Base-by-base conservation (phyloP, 2,113 vertebrate species). In the Sorex fumeus region DNA sequence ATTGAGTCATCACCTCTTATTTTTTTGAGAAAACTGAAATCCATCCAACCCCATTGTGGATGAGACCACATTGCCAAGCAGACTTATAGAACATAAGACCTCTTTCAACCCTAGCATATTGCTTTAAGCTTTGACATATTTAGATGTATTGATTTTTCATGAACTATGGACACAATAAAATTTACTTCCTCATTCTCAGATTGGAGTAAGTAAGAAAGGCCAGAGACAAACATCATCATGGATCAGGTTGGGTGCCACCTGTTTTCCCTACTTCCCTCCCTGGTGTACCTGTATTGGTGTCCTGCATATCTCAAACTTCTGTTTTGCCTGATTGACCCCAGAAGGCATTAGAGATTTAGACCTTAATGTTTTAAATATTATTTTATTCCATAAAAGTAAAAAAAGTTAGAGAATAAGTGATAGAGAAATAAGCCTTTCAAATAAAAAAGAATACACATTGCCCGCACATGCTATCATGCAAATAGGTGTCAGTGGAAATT, bases 251-350 rank as follows among this genome's bases (percentile, higher is more conserved):
- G 27, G 21, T 47, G 40, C 6, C 36, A 1, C 9, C 30, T 62
- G 9, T 13, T 28, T 3, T 13, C 2, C 34, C 13, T 9, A 32
- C 1, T 1, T 8, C 40, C 60, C 18, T 28, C 25, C 4, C 3
- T 0, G 18, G 6, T 43, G 13, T 28, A 30, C 2, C 28, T 0
- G 4, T 23, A 12, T 74, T 10, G 7, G 32, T 3, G 11, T 62
- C 1, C 45, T 72, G 28, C 2, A 47, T 27, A 71, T 43, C 30
- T 40, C 18, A 12, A 30, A 4, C 6, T 32, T 9, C 2, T 8
- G 1, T 4, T 34, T 76, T 91, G 2, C 78, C 21, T 75, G 34
- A 4, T 12, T 27, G 18, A 3, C 6, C 40, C 43, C 60, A 89
- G 25, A 74, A 75, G 19, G 10, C 2, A 64, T 78, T 91, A 19